Conservation (phyloP, 2,888 invertebrate genomes). For the Trissonchulus sp. region DNA sequence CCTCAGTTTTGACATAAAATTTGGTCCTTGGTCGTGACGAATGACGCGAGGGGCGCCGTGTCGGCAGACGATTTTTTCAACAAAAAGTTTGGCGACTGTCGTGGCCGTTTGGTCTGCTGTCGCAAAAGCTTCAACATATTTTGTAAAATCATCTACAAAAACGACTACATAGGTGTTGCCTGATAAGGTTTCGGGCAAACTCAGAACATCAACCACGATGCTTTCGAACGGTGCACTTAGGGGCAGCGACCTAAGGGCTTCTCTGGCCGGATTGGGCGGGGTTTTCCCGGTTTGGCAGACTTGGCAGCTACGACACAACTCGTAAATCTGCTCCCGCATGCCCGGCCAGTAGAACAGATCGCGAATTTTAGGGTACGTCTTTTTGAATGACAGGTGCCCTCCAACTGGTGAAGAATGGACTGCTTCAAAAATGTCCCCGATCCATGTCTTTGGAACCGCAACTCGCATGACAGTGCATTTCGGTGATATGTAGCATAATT, state of each 20-base stretch:
- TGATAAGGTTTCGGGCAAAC: not conserved
- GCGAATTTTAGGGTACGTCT: not conserved
- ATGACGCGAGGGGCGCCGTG: not conserved
- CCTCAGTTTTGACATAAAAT: slow-evolving; percentile 3
- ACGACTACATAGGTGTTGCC: too few relatives aligned
- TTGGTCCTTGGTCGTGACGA: slow-evolving; percentile 3
- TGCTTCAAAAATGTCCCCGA: not conserved
- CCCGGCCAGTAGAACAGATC: not conserved
- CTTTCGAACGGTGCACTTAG: not conserved
- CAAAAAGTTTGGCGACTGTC: not conserved
- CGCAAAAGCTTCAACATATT: not conserved
- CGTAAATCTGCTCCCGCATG: not conserved
- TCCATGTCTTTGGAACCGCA: not conserved
- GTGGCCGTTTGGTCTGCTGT: not conserved
- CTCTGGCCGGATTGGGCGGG: not conserved
- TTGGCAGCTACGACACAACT: not conserved
- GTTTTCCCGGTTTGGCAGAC: slow-evolving; percentile 2
- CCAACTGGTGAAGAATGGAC: not conserved
- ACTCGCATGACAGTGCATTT: not conserved
- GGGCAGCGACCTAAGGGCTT: not conserved
- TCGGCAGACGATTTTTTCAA: too few relatives aligned
- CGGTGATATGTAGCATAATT: too few relatives aligned
- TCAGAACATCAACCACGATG: too few relatives aligned
- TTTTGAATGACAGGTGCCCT: not conserved
- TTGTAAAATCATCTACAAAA: not conserved